phyloP scores from a whole-genome alignment of 1,140 invertebrate genomes.

The Panulirus ornatus region DNA sequence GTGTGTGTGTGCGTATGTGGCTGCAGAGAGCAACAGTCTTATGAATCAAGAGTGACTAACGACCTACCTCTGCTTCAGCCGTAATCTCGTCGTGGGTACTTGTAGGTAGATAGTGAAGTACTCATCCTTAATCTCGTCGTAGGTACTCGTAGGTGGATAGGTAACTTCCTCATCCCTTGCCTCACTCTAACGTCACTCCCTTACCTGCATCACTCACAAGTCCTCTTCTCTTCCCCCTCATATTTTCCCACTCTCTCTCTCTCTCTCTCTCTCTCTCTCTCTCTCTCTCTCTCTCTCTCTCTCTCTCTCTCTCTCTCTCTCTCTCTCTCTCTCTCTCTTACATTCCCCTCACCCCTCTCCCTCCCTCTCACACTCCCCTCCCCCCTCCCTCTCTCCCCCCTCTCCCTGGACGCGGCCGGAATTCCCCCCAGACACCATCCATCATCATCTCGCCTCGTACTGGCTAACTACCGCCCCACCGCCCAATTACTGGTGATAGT shows the following conservation, averaged over 20 bases:
- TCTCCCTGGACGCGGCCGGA: background rate
- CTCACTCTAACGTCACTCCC: no score
- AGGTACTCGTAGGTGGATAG: no score
- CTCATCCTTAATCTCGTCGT: no score
- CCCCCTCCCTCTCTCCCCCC: conserved; percentile 2
- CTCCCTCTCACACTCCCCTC: background rate
- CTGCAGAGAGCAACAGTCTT: no score
- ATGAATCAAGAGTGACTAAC: no score
- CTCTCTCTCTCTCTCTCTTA: background rate
- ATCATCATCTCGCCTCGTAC: conserved; percentile 43
- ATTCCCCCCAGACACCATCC: conserved; percentile 3
- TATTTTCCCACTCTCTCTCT: background rate
- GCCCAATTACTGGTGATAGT: conserved; percentile 47
- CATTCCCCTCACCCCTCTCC: background rate
- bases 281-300: background rate
- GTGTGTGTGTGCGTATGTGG: no score
- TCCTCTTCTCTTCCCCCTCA: background rate
- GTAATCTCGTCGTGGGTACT: no score
- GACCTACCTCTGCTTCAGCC: no score
- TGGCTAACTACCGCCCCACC: conserved; percentile 36
- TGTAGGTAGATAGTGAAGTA: no score
- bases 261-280: background rate
- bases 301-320: background rate
- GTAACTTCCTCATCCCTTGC: no score
- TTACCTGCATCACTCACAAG: no score